phyloP scores from a whole-genome alignment of 2,888 invertebrate genomes.

The Dorcus parallelipipedus region DNA sequence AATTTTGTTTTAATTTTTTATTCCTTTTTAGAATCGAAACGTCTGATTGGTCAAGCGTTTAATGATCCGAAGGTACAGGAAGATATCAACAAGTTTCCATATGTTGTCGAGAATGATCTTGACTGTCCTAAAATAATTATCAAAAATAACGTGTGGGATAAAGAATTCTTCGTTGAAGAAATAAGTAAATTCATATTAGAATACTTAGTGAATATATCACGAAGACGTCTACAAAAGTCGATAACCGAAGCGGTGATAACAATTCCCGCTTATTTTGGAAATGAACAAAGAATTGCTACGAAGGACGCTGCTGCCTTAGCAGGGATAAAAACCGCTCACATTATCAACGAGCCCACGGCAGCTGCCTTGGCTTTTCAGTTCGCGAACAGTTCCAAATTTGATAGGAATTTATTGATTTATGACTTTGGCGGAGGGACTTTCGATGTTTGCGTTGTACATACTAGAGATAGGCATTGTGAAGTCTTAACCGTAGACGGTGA shows the following conservation, averaged over 20 bases:
- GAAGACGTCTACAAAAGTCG: constrained; percentile 16
- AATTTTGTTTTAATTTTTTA: constrained; percentile 3
- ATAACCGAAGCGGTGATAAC: constrained; percentile 30
- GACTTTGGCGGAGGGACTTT: constrained; percentile 34
- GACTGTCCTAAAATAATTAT: constrained; percentile 23
- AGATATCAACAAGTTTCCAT: constrained; percentile 26
- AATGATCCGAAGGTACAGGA: constrained; percentile 26
- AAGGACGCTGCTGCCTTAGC: constrained; percentile 28
- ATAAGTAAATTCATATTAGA: constrained; percentile 25
- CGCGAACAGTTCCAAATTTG: constrained; percentile 17
- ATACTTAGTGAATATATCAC: constrained; percentile 21
- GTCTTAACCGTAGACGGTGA: constrained; percentile 30
- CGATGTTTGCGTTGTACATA: constrained; percentile 28
- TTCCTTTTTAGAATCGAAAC: constrained; percentile 29
- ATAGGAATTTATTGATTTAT: constrained; percentile 25
- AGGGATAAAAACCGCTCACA: constrained; percentile 25
- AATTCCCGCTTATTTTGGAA: constrained; percentile 34
- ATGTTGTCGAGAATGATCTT: constrained; percentile 21
- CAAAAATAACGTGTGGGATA: constrained; percentile 3
- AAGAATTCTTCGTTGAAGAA: constrained; percentile 23
- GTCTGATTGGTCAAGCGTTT: constrained; percentile 30
- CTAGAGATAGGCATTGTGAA: constrained; percentile 16
- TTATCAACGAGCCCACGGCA: constrained; percentile 32
- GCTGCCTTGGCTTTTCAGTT: constrained; percentile 28
- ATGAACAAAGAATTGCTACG: constrained; percentile 30